Percentiles rank a stretch among this genome's conserved stretches.
Conservation (phyloP, 2,888 invertebrate species). For the Rhaphigaster nebulosa region DNA sequence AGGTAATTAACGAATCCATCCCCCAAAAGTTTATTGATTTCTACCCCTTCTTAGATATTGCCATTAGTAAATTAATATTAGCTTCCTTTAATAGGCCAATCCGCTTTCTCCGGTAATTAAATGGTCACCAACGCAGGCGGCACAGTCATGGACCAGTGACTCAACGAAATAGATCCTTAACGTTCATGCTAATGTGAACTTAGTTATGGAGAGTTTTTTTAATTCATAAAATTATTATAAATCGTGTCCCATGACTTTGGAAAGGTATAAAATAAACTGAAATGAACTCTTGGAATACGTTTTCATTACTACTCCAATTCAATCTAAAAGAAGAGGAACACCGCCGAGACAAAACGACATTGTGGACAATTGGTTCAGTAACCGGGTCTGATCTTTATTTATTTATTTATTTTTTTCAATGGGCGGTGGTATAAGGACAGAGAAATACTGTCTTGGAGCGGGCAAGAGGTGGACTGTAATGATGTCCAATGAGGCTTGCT, state of each 20-base stretch:
- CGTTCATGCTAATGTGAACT: background rate
- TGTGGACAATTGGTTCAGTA: background rate
- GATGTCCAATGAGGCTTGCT: slow-evolving; percentile 47
- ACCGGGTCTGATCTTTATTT: background rate
- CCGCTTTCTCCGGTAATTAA: background rate
- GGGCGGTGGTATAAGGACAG: background rate
- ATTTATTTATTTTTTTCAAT: slow-evolving; percentile 16
- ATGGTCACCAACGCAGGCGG: background rate
- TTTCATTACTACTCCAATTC: background rate
- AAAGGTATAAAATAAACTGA: background rate
- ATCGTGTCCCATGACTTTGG: background rate
- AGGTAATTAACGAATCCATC: background rate
- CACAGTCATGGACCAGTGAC: background rate
- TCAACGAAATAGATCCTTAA: too few species aligned
- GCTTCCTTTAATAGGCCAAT: background rate
- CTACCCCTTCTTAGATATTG: slow-evolving; percentile 8
- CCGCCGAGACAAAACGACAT: background rate
- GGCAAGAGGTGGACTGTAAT: slow-evolving; percentile 43
- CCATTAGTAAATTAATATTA: slow-evolving; percentile 22
- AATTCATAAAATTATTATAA: too few species aligned
- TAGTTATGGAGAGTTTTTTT: background rate
- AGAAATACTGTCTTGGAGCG: background rate
- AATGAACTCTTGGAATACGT: background rate
- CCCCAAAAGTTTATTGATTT: background rate
- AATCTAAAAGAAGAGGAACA: background rate